Evolutionary conservation across 2,888 invertebrate genomes (phyloP).

Genomic region (Chaetogeoica ovagalla): DNA sequence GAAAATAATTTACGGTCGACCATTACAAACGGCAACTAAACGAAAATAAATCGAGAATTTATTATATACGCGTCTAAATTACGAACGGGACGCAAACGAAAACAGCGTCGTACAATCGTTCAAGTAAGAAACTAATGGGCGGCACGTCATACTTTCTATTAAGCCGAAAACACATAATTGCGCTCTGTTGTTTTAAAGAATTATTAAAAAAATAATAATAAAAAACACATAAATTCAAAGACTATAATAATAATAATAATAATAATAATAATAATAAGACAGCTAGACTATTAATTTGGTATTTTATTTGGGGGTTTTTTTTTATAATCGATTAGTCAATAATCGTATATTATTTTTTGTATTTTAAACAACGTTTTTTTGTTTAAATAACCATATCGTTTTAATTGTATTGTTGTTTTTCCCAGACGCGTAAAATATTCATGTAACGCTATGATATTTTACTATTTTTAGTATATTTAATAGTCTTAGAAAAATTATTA

Average conservation of each 20-base stretch:
- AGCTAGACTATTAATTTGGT: background rate
- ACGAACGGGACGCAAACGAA: conserved; percentile 14
- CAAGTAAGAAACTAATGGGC: conserved; percentile 1
- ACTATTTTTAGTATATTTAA: no score
- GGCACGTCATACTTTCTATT: background rate
- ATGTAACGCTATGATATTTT: no score
- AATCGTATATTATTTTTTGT: background rate
- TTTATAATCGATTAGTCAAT: background rate
- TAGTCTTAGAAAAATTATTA: no score
- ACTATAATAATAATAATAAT: no score
- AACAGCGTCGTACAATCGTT: conserved; percentile 5
- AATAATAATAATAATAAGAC: no score
- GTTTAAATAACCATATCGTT: no score
- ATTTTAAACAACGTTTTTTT: background rate
- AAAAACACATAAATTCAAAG: background rate
- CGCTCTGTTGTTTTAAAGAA: background rate
- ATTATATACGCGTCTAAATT: background rate
- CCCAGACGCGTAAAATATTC: no score
- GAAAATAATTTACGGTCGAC: conserved; percentile 25
- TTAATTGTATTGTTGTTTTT: no score
- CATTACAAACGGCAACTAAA: conserved; percentile 23
- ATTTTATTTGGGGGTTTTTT: background rate
- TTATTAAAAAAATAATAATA: background rate
- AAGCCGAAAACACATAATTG: background rate
- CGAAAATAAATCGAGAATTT: conserved; percentile 32